These are phyloP conservation scores for Neomorphus geoffroyi DNA, from an alignment of 2,797 vertebrate species.

Conservation along the genomic window DNA sequence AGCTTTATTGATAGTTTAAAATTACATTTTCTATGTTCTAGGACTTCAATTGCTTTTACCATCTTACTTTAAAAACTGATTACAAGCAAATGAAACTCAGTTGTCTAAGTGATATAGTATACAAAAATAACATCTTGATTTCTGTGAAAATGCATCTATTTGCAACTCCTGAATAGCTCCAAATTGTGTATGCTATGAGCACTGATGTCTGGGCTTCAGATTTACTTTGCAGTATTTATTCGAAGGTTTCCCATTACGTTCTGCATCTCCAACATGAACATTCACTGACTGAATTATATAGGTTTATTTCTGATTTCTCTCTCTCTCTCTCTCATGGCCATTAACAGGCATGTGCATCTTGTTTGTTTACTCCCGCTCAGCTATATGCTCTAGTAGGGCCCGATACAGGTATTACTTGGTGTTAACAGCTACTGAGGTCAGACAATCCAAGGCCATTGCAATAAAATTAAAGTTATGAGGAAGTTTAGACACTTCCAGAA, in stretches of 20 bases:
- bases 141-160: slow-evolving; percentile 98
- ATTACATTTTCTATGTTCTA: slow-evolving; percentile 99
- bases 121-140: slow-evolving; percentile 99
- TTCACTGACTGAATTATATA: slow-evolving; percentile 70
- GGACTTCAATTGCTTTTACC: slow-evolving; percentile 99
- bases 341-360: slow-evolving; percentile 72
- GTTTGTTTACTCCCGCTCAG: slow-evolving; percentile 85
- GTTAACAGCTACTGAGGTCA: slow-evolving; percentile 91
- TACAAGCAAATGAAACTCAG: slow-evolving; percentile 99
- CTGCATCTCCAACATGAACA: slow-evolving; percentile 67
- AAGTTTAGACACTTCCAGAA: slow-evolving; percentile 89
- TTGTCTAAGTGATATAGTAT: slow-evolving; percentile 99
- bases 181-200: slow-evolving; percentile 84
- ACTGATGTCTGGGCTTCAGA: slow-evolving; percentile 85
- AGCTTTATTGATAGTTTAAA: slow-evolving; percentile 99
- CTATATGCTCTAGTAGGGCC: slow-evolving; percentile 87
- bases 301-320: slow-evolving; percentile 72
- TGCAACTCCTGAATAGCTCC: slow-evolving; percentile 92
- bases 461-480: slow-evolving; percentile 87
- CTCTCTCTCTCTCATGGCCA: slow-evolving; percentile 73
- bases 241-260: slow-evolving; percentile 78
- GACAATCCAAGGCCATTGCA: slow-evolving; percentile 90
- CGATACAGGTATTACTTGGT: slow-evolving; percentile 86
- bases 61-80: slow-evolving; percentile 99
- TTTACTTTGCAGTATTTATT: slow-evolving; percentile 84